Base-by-base conservation (phyloP, 1,140 invertebrate species). In the Conopomorpha cramerella region DNA sequence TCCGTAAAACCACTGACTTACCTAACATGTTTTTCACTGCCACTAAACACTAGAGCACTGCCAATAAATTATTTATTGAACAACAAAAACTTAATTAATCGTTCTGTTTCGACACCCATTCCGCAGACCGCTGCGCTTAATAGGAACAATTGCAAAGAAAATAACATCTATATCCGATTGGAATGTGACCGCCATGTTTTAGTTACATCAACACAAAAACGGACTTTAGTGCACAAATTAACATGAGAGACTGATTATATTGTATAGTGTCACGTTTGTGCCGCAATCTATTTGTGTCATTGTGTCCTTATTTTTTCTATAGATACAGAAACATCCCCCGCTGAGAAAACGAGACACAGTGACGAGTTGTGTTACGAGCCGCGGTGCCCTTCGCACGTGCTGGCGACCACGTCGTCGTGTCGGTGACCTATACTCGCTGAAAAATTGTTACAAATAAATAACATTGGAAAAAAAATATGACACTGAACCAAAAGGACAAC, bases 121-220 rank as follows among this genome's bases (percentile, higher is more conserved):
- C 17, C 29, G 28, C 16, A 12, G 2, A 34, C 49, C 34, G 10
- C n/a, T 27, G n/a, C 27, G n/a, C n/a, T n/a, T n/a, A 10, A 15
- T 33, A 11, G 13, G 26, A 43, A 27, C 32, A 38, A 36, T 41
- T 38, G 30, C 37, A 33, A 34, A 44, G 41, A 39, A 43, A 60
- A 60, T 66, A 72, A 76, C 71, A 76, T 62, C 55, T 61, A 67
- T 62, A 59, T 49, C 48, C 54, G 58, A 54, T 10, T 59, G 57
- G 67, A 76, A 76, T 72, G 67, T 64, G 66, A 56, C 62, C 65
- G 64, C 74, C 76, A 70, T 76, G 70, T 76, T 78, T 72, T 57
- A 52, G 67, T 74, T 77, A 77, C 73, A 74, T 76, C 70, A 73
- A 65, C 56, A 57, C 47, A 58, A 48, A 50, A 45, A 47, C 52